A percentile compares a stretch with the other conserved stretches of the same genome.
phyloP scores from a whole-genome alignment of 37 sponge, comb jelly and placozoan species.

The Lycopodina hypogea region DNA sequence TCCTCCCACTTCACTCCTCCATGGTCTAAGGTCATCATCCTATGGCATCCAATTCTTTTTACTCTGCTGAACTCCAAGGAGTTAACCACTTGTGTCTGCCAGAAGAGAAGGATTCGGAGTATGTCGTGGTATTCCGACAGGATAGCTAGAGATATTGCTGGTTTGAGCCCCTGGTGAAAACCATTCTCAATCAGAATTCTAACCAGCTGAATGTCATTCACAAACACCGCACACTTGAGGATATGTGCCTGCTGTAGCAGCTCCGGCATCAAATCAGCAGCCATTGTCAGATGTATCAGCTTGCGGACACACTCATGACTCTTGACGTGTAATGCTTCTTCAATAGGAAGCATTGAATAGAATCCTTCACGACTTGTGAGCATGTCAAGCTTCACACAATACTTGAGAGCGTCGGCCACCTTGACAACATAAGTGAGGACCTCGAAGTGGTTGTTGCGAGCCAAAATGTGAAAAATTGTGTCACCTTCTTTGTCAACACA shows the following conservation, averaged over 20 bases:
- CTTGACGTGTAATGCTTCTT: slow-evolving; percentile 30
- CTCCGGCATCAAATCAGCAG: not conserved
- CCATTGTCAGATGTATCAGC: slow-evolving; percentile 18
- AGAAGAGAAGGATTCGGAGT: slow-evolving; percentile 42
- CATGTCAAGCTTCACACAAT: slow-evolving; percentile 11
- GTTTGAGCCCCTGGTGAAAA: slow-evolving; percentile 22
- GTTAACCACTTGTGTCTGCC: slow-evolving; percentile 47
- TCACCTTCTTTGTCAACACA: slow-evolving; percentile 17
- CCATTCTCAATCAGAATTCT: slow-evolving; percentile 53
- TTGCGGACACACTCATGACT: slow-evolving; percentile 36
- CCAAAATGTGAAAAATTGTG: slow-evolving; percentile 56
- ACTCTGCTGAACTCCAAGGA: slow-evolving; percentile 5
- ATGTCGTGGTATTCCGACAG: not conserved
- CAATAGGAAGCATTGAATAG: slow-evolving; percentile 21
- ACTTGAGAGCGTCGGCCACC: slow-evolving; percentile 28
- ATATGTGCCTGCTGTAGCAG: slow-evolving; percentile 24
- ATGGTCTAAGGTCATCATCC: not conserved
- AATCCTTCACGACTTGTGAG: slow-evolving; percentile 16
- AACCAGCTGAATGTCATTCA: slow-evolving; percentile 14
- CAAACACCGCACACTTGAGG: slow-evolving; percentile 34
- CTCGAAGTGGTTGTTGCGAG: slow-evolving; percentile 21
- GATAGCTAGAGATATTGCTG: slow-evolving; percentile 31
- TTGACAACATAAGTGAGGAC: slow-evolving; percentile 39
- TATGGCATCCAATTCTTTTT: not conserved
- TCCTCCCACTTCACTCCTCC: slow-evolving; percentile 41